Evolutionary conservation across 2,888 invertebrate genomes (phyloP).

Genomic region (Epistrophe eligans): DNA sequence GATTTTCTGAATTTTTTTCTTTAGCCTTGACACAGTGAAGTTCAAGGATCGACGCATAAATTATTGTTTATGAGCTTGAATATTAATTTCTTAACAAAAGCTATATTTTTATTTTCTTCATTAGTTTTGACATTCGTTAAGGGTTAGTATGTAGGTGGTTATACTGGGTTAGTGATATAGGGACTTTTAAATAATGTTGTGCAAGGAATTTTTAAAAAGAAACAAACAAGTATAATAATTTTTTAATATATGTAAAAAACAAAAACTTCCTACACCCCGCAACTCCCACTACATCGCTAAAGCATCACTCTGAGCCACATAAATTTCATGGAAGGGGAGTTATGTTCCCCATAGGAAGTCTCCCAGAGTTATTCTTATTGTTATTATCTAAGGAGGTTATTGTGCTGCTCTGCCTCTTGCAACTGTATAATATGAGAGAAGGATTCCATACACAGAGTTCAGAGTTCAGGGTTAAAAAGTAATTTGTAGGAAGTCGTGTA

Average conservation of each 20-base stretch:
- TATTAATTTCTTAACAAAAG: slow-evolving; percentile 32
- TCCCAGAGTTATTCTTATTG: not conserved
- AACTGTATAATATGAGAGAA: not conserved
- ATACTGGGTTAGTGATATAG: not conserved
- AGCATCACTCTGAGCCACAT: not conserved
- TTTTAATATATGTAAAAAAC: not conserved
- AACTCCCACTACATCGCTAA: not conserved
- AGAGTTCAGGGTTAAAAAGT: slow-evolving; percentile 9
- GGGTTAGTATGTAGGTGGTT: not conserved
- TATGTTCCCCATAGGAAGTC: not conserved
- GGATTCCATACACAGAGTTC: slow-evolving; percentile 1
- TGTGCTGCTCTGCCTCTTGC: no score
- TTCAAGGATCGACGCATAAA: slow-evolving; percentile 25
- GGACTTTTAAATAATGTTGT: not conserved
- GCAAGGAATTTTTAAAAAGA: not conserved
- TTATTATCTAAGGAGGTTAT: not conserved
- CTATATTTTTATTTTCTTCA: slow-evolving; percentile 48
- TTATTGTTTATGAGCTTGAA: slow-evolving; percentile 37
- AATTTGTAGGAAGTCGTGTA: slow-evolving; percentile 22
- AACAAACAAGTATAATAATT: slow-evolving; percentile 7
- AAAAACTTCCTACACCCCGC: not conserved
- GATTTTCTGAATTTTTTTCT: not conserved
- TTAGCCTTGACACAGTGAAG: slow-evolving; percentile 13
- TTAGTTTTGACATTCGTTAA: slow-evolving; percentile 20
- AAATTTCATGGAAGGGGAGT: not conserved